Evolutionary conservation across 2,797 vertebrate genomes (phyloP).

Genomic region (Clarias platycephalus): DNA sequence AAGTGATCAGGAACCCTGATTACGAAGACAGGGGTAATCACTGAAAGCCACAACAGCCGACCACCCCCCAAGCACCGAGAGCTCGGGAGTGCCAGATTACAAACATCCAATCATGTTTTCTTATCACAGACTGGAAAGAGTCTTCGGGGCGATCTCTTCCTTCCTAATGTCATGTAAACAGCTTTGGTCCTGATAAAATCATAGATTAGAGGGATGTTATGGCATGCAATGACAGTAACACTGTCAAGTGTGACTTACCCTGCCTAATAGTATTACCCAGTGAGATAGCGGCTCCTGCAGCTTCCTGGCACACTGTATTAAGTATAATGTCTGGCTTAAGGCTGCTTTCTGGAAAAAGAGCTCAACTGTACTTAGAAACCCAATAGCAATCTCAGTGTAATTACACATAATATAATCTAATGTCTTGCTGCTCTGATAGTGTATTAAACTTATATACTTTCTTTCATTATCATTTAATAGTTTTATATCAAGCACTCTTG

Average conservation of each 20-base stretch:
- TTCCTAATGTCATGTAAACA: constrained; percentile 16
- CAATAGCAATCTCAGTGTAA: constrained; percentile 17
- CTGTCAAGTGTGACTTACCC: constrained; percentile 53
- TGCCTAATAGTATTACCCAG: constrained; percentile 53
- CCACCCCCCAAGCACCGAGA: neutral
- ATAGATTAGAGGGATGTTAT: constrained; percentile 27
- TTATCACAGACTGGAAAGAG: constrained; percentile 31
- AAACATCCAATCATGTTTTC: constrained; percentile 33
- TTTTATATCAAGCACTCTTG: neutral
- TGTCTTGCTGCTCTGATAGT: neutral
- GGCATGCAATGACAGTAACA: constrained; percentile 46
- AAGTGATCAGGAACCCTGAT: constrained; percentile 38
- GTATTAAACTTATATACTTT: neutral
- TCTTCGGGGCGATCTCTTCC: constrained; percentile 8
- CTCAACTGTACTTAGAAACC: constrained; percentile 22
- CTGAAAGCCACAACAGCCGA: constrained; percentile 29
- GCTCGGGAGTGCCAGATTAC: constrained; percentile 25
- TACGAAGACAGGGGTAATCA: constrained; percentile 44
- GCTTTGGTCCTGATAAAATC: constrained; percentile 18
- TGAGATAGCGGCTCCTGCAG: constrained; percentile 28
- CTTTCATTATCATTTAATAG: neutral
- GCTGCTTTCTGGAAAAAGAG: constrained; percentile 45
- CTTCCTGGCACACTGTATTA: constrained; percentile 56
- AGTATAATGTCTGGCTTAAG: constrained; percentile 51
- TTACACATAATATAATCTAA: constrained; percentile 9